Base-by-base conservation (phyloP, 92 coral and sea anemone genomes). In the Zoanthus gigantus region DNA sequence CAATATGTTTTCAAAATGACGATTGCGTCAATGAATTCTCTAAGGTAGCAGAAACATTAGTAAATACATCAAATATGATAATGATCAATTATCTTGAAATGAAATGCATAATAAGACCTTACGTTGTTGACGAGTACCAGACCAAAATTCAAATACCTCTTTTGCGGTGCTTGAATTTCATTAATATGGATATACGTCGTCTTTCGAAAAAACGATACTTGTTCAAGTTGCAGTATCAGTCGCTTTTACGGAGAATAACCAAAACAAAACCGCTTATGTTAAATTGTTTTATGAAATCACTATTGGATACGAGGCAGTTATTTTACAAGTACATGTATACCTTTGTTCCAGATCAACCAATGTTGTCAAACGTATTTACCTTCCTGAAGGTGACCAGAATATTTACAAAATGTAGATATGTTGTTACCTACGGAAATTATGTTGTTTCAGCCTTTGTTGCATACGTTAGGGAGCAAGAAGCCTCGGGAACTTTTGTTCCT, bases 391-490 rank as follows among this genome's bases (percentile, higher is more conserved):
- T 45, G 11, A 65, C 65, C 9, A 80, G 65, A 12, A 5, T 44
- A 48, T 6, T 65, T 44, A 47, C 71, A 80, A 45, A 66, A 16
- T 80, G 74, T 30, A 52, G 85, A 28, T 46, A 80, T 50, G 16
- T 80, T 45, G 12, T 42, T 8, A 17, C 85, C 0, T 42, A 63
- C 23, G 75, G 85, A 23, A 10, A 7, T 1, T 80, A 63, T 52
- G 23, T 80, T 18, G 16, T 66, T 66, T 44, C 28, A 0, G 34
- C 60, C 74, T 80, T 80, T 80, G 57, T 6, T 46, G 74, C 74
- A 7, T 45, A 80, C 52, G 85, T 80, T 63, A 46, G 63, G 23
- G 18, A 80, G 16, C 85, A 80, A 30, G 58, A 79, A 34, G 75
- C 61, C 15, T 57, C 28, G 12, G 52, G 65, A 1, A 80, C 28